Evolutionary conservation across 2,888 invertebrate genomes (phyloP), one percentile per base, ranked within the genome.

Genomic region (Chloromyia formosa): DNA sequence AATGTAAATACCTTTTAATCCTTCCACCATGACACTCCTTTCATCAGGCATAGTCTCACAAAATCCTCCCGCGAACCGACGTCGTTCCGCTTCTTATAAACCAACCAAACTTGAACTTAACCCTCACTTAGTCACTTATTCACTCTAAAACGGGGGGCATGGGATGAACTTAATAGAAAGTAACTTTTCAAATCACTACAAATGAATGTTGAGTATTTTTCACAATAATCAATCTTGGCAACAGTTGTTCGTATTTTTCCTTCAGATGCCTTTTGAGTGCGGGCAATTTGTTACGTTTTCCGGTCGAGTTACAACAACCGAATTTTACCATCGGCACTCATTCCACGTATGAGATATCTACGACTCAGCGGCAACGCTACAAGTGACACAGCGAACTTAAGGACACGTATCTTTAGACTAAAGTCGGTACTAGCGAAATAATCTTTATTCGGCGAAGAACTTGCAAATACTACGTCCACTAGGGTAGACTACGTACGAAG

Each of bases 41-140:
- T 79, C 79, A 75, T 80, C 79, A 58, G 80, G 79, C 80, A 80
- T 80, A 76, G 73, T 78, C 27, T 9, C 10, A n/a, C 22, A 49
- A 49, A 49, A 49, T n/a, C 49, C 49, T 5, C 2, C 49, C 16
- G 10, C 14, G 49, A 35, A 54, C 18, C 27, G 23, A 35, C 7
- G 27, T 35, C 27, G 27, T 2, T 35, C 27, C 3, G 27, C 27
- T 35, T 35, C 27, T 35, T 4, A 35, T 35, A 35, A 35, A 60
- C 18, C 22, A n/a, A 58, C 22, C 4, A 7, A 58, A 18, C 18
- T 4, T n/a, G 2, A 60, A 20, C 20, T 49, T n/a, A 49, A 12
- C 4, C 60, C 23, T 9, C 22, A 60, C 60, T 60, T 23, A 23
- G n/a, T 14, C 23, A 60, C 22, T 60, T 20, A 4, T 10, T 10